Conservation (phyloP, 2,888 invertebrate genomes). For the Sarcophaga caerulescens region DNA sequence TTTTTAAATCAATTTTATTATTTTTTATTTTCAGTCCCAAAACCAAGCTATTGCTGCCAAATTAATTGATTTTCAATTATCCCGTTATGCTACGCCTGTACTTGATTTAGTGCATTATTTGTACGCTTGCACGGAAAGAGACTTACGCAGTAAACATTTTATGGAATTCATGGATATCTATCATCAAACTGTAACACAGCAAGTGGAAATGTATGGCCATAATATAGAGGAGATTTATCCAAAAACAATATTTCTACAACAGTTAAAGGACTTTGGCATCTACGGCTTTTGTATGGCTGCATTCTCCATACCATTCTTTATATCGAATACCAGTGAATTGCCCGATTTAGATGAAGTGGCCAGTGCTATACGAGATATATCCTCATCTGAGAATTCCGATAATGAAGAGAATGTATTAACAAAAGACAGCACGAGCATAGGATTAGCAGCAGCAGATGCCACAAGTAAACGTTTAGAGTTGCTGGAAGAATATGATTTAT, state of each 20-base stretch:
- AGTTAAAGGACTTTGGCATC: constrained; percentile 74
- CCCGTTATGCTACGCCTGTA: constrained; percentile 77
- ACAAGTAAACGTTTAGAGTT: constrained; percentile 69
- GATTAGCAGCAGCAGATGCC: constrained; percentile 36
- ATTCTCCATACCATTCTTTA: constrained; percentile 76
- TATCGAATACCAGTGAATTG: constrained; percentile 73
- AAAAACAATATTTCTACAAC: constrained; percentile 71
- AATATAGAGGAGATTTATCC: constrained; percentile 73
- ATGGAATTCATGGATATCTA: constrained; percentile 74
- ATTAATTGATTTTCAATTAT: constrained; percentile 78
- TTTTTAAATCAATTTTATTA: too few relatives aligned
- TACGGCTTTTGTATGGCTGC: constrained; percentile 77
- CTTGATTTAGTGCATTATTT: constrained; percentile 77
- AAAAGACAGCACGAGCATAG: background rate
- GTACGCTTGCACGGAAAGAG: constrained; percentile 76
- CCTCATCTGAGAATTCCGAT: constrained; percentile 62
- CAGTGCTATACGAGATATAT: constrained; percentile 73
- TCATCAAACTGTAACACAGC: constrained; percentile 70
- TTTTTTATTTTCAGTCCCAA: constrained; percentile 31
- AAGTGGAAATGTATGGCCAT: constrained; percentile 70
- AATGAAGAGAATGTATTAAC: constrained; percentile 55
- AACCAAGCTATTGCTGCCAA: constrained; percentile 72
- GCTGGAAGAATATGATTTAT: constrained; percentile 73
- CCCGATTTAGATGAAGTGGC: constrained; percentile 75
- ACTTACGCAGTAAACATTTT: constrained; percentile 75